Evolutionary conservation across 2,797 vertebrate species (phyloP), one percentile per base, ranked within the genome.

Genomic region (Sebastes taczanowskii): DNA sequence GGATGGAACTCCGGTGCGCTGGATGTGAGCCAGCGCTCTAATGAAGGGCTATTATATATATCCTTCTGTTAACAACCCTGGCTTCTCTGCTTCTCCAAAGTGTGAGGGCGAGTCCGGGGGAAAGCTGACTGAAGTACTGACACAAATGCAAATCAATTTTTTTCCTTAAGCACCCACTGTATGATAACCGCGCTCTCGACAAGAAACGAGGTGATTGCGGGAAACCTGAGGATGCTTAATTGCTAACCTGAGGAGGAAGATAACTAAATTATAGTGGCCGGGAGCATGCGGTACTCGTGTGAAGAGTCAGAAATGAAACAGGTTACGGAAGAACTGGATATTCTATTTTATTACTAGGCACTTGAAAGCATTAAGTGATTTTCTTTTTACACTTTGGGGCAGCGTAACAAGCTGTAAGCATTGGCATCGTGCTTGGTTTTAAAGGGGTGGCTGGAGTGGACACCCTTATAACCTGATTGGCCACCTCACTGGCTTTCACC

Each of bases 81-180:
- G 61, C 65, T 78, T 82, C 71, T 64, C 77, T 70, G 74, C 83
- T 81, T 70, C 86, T 89, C 77, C 62, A 27, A 65, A 74, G 75
- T 77, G 73, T 29, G 53, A 58, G 32, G 29, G 52, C 22, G 68
- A 71, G 72, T 78, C 60, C 49, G 55, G 27, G 25, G 72, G 53
- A 75, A 70, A 67, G 65, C 62, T 81, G 77, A 81, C 59, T 81
- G 70, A 89, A 87, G 66, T 52, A 69, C 60, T 61, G 83, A 90
- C 75, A 82, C 42, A 84, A 88, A 89, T 86, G 76, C 77, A 85
- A 92, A 93, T 91, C 16, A 25, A 35, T 29, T 89, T 85, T 84
- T 83, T 67, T 46, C 38, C 83, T 88, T 61, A 85, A 88, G 80
- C 70, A 73, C 75, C 70, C 65, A 75, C 46, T 61, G 72, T 56